A percentile compares a stretch with the other conserved stretches of the same genome.
These are phyloP conservation scores for Caenorhabditis remanei DNA, from an alignment of 1,140 invertebrate species.

Conservation along the genomic window DNA sequence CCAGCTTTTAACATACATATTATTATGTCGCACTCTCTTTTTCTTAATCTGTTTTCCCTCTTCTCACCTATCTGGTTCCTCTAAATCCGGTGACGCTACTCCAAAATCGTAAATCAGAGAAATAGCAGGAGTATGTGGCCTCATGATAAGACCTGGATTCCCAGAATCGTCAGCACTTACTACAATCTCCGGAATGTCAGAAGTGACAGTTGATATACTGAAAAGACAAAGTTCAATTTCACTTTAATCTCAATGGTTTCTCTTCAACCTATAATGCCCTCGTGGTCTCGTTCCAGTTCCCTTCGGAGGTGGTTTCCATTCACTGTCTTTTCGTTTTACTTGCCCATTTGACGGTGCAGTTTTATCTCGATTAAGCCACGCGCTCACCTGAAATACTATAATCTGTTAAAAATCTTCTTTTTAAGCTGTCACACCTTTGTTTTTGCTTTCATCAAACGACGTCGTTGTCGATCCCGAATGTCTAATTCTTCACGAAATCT, in stretches of 20 bases:
- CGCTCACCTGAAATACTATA: constrained; percentile 51
- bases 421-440: constrained; percentile 42
- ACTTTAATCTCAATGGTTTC: not conserved
- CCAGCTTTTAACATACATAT: no score
- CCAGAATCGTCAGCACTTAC: constrained; percentile 53
- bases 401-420: not conserved
- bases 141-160: not conserved
- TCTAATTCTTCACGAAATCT: constrained; percentile 63
- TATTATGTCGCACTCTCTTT: not conserved
- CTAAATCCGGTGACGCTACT: constrained; percentile 37
- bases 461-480: constrained; percentile 51
- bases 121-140: constrained; percentile 58
- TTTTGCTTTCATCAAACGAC: constrained; percentile 60
- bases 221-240: not conserved
- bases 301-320: constrained; percentile 53
- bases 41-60: not conserved
- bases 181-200: constrained; percentile 63
- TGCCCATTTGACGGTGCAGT: constrained; percentile 15
- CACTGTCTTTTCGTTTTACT: constrained; percentile 4
- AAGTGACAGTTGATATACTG: constrained; percentile 55
- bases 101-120: constrained; percentile 63
- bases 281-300: constrained; percentile 16
- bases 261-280: constrained; percentile 23
- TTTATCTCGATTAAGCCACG: constrained; percentile 54
- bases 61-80: constrained; percentile 19